Conservation (phyloP, 2,888 invertebrate genomes). For the Pecten maximus region DNA sequence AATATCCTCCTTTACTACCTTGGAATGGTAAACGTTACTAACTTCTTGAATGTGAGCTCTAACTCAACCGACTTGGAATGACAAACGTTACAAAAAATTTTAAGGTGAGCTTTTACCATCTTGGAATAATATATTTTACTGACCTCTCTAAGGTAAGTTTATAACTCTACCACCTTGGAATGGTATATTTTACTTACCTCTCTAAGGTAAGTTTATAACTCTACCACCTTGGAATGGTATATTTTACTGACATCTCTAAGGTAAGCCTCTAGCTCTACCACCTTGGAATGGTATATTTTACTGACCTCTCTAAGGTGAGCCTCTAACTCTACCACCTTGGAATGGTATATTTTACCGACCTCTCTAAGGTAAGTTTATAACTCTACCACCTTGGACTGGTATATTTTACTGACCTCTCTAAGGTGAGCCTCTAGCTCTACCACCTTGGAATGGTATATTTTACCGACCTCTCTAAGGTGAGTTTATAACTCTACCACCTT, state of each 20-base stretch:
- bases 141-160: too few relatives aligned
- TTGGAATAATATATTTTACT: too few relatives aligned
- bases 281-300: constrained; percentile 66
- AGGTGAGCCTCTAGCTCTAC: neutral
- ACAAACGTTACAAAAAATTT: too few relatives aligned
- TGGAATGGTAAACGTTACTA: neutral
- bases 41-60: neutral
- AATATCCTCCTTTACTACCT: too few relatives aligned
- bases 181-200: too few relatives aligned
- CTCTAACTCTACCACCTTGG: neutral
- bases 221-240: neutral
- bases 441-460: neutral
- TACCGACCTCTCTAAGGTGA: neutral
- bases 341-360: neutral
- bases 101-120: too few relatives aligned
- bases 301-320: neutral
- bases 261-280: constrained; percentile 72
- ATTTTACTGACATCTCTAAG: constrained; percentile 72
- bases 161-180: too few relatives aligned
- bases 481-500: too few relatives aligned
- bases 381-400: neutral
- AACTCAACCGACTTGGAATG: too few relatives aligned
- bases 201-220: too few relatives aligned
- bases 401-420: neutral
- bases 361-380: neutral